Percentiles rank a stretch among this genome's conserved stretches.
phyloP scores from a whole-genome alignment of 2,797 vertebrate species.

The Sebastes diaconus region DNA sequence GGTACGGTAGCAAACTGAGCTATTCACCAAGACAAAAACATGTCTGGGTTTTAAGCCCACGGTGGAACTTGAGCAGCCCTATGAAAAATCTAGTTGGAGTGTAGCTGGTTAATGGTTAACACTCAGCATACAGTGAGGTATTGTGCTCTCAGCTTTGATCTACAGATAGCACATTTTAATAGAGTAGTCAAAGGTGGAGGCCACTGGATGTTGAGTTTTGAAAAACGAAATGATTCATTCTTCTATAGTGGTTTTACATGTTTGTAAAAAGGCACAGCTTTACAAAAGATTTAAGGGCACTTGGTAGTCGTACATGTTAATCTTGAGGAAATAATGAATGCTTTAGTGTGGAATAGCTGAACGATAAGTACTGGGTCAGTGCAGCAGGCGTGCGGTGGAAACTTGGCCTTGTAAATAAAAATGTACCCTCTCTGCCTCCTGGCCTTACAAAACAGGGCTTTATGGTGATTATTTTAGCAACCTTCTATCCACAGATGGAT shows the following conservation, averaged over 20 bases:
- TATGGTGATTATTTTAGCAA: background rate
- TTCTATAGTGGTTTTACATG: background rate
- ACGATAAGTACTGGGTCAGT: background rate
- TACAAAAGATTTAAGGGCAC: background rate
- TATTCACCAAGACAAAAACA: conserved; percentile 40
- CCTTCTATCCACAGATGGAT: background rate
- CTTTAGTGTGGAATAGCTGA: background rate
- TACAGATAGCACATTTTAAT: background rate
- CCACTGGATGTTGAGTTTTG: background rate
- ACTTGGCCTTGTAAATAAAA: background rate
- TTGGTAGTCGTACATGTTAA: background rate
- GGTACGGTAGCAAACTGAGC: background rate
- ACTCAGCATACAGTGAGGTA: background rate
- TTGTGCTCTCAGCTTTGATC: conserved; percentile 1
- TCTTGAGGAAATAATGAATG: background rate
- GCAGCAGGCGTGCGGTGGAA: background rate
- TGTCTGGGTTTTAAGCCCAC: conserved; percentile 18
- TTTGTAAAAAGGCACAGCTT: background rate
- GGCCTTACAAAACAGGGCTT: background rate
- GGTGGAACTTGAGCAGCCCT: background rate
- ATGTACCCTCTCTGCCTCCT: background rate
- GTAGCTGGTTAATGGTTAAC: conserved; percentile 1
- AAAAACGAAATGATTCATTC: background rate
- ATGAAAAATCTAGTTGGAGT: background rate
- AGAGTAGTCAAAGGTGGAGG: background rate